These are phyloP conservation scores for Didymodactylos carnosus DNA, from an alignment of 2,888 invertebrate genomes.

Conservation along the genomic window DNA sequence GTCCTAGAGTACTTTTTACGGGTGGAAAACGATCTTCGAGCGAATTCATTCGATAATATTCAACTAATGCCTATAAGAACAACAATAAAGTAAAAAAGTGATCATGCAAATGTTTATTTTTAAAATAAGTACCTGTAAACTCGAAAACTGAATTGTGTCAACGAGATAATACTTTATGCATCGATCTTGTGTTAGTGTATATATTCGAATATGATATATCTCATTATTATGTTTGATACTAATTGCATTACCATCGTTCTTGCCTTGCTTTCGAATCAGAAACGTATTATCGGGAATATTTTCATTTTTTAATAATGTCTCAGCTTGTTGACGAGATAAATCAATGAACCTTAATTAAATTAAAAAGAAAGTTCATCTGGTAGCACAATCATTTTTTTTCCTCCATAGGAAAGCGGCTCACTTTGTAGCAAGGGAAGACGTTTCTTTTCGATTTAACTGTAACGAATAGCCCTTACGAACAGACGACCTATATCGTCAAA, in stretches of 20 bases:
- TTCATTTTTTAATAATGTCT: not conserved
- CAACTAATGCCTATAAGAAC: not conserved
- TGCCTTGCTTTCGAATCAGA: not conserved
- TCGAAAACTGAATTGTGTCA: not conserved
- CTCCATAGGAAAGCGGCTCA: too few species aligned
- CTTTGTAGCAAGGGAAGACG: too few species aligned
- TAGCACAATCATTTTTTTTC: too few species aligned
- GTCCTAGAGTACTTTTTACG: not conserved
- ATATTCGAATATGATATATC: not conserved
- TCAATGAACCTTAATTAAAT: not conserved
- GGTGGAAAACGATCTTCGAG: not conserved
- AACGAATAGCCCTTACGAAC: too few species aligned
- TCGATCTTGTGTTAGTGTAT: not conserved
- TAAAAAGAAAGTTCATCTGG: too few species aligned
- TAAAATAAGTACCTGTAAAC: slow-evolving; percentile 1
- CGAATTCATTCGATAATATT: not conserved
- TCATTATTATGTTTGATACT: not conserved
- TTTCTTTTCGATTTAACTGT: too few species aligned
- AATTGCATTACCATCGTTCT: not conserved
- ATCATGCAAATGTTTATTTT: not conserved
- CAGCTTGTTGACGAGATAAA: not conserved
- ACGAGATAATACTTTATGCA: not conserved
- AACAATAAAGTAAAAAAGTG: not conserved
- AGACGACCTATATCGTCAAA: too few species aligned
- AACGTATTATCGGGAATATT: not conserved